Conservation (phyloP, 2,113 vertebrate genomes). For the Stomatorhinus ivindoensis region DNA sequence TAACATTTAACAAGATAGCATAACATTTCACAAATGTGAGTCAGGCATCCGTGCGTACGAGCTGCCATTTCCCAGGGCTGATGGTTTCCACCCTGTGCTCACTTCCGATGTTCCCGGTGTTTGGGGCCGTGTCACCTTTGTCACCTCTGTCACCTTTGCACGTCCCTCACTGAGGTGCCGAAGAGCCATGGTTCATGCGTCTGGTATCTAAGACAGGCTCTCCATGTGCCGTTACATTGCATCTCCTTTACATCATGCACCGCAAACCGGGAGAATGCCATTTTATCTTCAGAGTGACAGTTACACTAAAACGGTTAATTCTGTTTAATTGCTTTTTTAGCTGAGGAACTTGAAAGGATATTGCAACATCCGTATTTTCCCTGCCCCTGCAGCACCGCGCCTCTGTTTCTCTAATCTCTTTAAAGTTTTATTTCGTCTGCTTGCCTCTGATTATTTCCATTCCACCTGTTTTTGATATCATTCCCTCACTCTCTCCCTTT, state of each 20-base stretch:
- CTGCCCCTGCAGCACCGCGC: neutral
- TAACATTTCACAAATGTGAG: neutral
- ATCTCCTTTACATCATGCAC: neutral
- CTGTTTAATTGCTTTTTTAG: slow-evolving; percentile 11
- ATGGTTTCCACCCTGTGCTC: neutral
- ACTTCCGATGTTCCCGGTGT: neutral
- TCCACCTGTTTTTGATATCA: neutral
- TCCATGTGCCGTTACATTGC: neutral
- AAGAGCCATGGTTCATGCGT: neutral
- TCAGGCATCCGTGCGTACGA: neutral
- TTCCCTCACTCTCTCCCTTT: neutral
- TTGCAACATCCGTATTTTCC: slow-evolving; percentile 3
- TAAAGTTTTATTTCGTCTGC: slow-evolving; percentile 9
- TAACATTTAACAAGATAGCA: neutral
- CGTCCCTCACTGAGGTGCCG: neutral
- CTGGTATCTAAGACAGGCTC: neutral
- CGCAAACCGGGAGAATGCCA: neutral
- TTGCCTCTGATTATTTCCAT: slow-evolving; percentile 5
- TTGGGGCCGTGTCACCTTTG: neutral
- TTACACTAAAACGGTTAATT: neutral
- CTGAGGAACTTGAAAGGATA: slow-evolving; percentile 12
- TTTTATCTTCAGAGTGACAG: slow-evolving; percentile 2
- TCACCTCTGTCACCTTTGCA: neutral
- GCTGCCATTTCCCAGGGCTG: neutral
- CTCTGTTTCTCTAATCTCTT: slow-evolving; percentile 2